Percentiles rank a stretch among this genome's conserved stretches.
Evolutionary conservation across 1,140 invertebrate genomes (phyloP).

Genomic region (Drosophila asahinai): DNA sequence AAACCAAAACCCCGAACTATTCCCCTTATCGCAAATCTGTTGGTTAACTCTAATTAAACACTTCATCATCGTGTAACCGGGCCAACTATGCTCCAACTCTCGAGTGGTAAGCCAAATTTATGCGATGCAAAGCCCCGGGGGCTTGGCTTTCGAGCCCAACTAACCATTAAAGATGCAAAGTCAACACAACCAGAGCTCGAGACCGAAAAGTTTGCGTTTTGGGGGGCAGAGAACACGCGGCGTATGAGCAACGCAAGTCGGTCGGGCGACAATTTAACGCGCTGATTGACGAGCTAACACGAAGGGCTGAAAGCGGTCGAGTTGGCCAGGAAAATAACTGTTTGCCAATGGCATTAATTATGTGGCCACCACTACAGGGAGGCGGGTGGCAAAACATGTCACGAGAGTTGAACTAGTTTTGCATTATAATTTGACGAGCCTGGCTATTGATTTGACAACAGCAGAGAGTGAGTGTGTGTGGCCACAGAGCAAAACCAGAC

Average conservation of each 20-base stretch:
- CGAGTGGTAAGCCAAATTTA: conserved; percentile 35
- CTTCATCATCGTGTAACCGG: conserved; percentile 14
- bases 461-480: conserved; percentile 8
- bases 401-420: conserved; percentile 38
- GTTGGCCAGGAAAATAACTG: conserved; percentile 32
- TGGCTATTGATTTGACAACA: conserved; percentile 48
- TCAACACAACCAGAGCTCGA: conserved; percentile 50
- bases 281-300: conserved; percentile 66
- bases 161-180: conserved; percentile 69
- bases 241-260: conserved; percentile 58
- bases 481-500: conserved; percentile 21
- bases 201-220: conserved; percentile 39
- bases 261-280: conserved; percentile 52
- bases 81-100: conserved; percentile 5
- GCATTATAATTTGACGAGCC: conserved; percentile 52
- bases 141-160: conserved; percentile 22
- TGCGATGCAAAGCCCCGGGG: conserved; percentile 3
- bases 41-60: conserved; percentile 21
- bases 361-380: conserved; percentile 8
- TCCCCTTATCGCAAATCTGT: conserved; percentile 8
- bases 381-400: conserved; percentile 6
- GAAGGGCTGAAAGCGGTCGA: conserved; percentile 12
- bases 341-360: conserved; percentile 50
- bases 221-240: conserved; percentile 22
- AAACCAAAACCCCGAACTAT: conserved; percentile 3